Conservation (phyloP, 2,113 vertebrate species). For the Zootoca vivipara region DNA sequence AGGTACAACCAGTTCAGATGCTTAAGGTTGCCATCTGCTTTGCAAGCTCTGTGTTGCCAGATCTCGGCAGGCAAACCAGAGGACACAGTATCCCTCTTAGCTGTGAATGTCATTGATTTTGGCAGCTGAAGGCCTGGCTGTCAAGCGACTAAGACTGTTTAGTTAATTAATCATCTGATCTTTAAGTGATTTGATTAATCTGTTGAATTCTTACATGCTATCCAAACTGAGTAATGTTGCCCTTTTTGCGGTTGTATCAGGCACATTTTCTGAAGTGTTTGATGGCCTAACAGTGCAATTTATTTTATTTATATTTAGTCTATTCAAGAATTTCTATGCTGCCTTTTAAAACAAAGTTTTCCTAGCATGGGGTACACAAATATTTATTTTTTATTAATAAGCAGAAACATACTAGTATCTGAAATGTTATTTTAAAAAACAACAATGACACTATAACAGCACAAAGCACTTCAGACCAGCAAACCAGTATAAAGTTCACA, state of each 20-base stretch:
- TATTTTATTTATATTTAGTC: neutral
- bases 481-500: too few relatives aligned
- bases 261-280: slow-evolving; percentile 2
- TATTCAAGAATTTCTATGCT: neutral
- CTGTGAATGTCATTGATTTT: neutral
- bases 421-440: too few relatives aligned
- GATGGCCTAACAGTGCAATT: neutral
- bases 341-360: neutral
- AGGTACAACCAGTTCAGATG: slow-evolving; percentile 25
- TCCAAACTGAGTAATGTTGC: neutral
- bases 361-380: too few relatives aligned
- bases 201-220: neutral
- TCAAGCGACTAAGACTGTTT: neutral
- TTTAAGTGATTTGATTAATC: neutral
- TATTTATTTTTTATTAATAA: too few relatives aligned
- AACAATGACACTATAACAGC: too few relatives aligned
- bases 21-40: slow-evolving; percentile 67
- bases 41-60: slow-evolving; percentile 25
- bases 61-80: slow-evolving; percentile 38
- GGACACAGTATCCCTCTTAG: rapidly evolving
- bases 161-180: neutral
- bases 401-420: too few relatives aligned
- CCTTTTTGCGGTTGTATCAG: neutral
- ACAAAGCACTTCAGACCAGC: too few relatives aligned
- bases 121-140: slow-evolving; percentile 18